Percentiles rank a stretch among this genome's conserved stretches.
Evolutionary conservation across 2,113 vertebrate species (phyloP).

Genomic region (Dendropsophus ebraccatus): DNA sequence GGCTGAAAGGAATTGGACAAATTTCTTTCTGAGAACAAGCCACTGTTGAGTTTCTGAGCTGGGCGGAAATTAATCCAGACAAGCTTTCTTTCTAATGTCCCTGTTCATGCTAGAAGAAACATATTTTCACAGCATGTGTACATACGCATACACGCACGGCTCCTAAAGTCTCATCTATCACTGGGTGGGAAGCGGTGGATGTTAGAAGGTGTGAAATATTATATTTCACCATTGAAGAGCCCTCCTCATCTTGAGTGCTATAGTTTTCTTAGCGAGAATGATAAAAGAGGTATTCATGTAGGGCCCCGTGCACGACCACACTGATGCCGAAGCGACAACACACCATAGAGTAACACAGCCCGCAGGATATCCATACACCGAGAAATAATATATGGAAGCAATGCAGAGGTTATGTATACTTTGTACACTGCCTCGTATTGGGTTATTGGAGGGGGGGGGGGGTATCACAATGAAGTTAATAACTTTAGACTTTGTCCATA

Average conservation of each 20-base stretch:
- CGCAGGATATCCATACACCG: neutral
- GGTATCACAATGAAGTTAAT: neutral
- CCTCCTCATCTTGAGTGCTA: neutral
- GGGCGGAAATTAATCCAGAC: conserved; percentile 53
- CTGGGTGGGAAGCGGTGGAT: conserved; percentile 22
- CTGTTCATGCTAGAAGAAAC: conserved; percentile 54
- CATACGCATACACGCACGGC: conserved; percentile 49
- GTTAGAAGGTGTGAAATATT: conserved; percentile 47
- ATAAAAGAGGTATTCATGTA: conserved; percentile 28
- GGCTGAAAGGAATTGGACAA: conserved; percentile 42
- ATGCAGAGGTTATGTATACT: conserved; percentile 21
- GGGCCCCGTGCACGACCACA: neutral
- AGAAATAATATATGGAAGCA: conserved; percentile 33
- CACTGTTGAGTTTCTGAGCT: conserved; percentile 50
- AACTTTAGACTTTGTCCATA: too few species aligned
- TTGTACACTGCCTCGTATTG: conserved; percentile 1
- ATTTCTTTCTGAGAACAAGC: conserved; percentile 46
- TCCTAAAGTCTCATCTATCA: conserved; percentile 18
- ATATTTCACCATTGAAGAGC: conserved; percentile 11
- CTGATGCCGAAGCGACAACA: conserved; percentile 11
- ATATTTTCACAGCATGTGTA: conserved; percentile 57
- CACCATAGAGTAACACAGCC: neutral
- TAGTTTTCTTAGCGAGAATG: neutral
- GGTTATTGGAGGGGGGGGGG: neutral
- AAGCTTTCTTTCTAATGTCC: conserved; percentile 58